These are phyloP conservation scores for Euphonia xanthogaster DNA, from an alignment of 2,797 vertebrate genomes.

Conservation along the genomic window DNA sequence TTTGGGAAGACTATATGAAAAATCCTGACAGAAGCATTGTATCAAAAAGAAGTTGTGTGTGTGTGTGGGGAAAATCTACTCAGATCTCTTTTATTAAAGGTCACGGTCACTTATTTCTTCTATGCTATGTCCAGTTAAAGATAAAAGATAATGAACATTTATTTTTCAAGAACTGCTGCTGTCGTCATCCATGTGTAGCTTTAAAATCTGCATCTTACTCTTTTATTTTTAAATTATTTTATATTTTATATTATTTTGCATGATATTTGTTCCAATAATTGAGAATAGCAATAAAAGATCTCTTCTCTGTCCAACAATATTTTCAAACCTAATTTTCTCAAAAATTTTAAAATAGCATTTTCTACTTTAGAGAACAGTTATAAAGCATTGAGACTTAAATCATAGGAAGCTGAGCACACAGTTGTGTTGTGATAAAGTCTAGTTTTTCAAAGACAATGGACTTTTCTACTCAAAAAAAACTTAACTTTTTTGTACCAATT, in stretches of 20 bases:
- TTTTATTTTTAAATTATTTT: not conserved
- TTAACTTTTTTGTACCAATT: not conserved
- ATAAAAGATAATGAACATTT: not conserved
- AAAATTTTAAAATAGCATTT: not conserved
- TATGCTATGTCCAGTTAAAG: not conserved
- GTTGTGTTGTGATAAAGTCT: not conserved
- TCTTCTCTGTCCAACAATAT: not conserved
- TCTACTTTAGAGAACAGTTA: not conserved
- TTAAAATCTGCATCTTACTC: not conserved
- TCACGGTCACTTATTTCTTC: not conserved
- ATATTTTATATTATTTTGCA: not conserved
- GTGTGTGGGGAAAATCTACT: not conserved
- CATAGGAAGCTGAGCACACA: not conserved
- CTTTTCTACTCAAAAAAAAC: not conserved
- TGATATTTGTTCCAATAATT: not conserved
- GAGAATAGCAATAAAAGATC: fast-evolving
- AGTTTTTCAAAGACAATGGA: not conserved
- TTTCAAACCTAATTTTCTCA: not conserved
- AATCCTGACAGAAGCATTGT: not conserved
- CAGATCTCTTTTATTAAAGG: not conserved
- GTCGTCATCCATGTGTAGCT: not conserved
- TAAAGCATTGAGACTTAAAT: not conserved
- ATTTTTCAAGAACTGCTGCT: not conserved
- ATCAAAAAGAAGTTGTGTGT: not conserved
- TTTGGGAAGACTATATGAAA: not conserved